A percentile compares a stretch with the other conserved stretches of the same genome.
These are phyloP conservation scores for Lacanobia oleracea DNA, from an alignment of 2,888 invertebrate genomes.

Conservation along the genomic window DNA sequence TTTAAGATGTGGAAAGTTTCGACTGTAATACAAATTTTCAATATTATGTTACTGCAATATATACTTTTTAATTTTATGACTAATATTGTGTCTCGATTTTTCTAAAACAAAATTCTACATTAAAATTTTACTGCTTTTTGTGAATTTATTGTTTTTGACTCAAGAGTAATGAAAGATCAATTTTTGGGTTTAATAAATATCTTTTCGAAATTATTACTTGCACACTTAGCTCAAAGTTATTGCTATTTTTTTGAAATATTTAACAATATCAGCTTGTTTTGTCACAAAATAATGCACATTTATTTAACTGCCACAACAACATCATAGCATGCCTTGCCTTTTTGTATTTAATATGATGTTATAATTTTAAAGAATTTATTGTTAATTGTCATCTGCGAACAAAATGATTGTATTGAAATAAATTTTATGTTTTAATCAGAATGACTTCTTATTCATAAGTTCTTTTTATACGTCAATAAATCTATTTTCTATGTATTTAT, in stretches of 20 bases:
- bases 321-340: constrained; percentile 20
- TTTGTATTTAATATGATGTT: constrained; percentile 15
- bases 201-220: neutral
- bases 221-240: neutral
- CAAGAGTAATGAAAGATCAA: neutral
- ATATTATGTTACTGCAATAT: constrained; percentile 1
- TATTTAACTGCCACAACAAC: constrained; percentile 26
- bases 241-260: no score
- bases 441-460: constrained; percentile 40
- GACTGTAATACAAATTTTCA: constrained; percentile 6
- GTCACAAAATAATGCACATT: constrained; percentile 31
- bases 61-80: neutral
- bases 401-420: constrained; percentile 46
- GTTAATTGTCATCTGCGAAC: constrained; percentile 41
- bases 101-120: constrained; percentile 1
- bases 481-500: constrained; percentile 35
- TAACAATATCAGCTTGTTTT: neutral
- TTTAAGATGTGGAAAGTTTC: neutral
- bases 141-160: neutral
- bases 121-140: neutral
- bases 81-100: constrained; percentile 3
- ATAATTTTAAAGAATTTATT: constrained; percentile 9
- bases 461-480: constrained; percentile 56
- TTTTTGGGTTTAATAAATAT: neutral
- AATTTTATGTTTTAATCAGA: constrained; percentile 37